Conservation (phyloP, 2,113 vertebrate genomes). For the Opisthocomus hoazin region DNA sequence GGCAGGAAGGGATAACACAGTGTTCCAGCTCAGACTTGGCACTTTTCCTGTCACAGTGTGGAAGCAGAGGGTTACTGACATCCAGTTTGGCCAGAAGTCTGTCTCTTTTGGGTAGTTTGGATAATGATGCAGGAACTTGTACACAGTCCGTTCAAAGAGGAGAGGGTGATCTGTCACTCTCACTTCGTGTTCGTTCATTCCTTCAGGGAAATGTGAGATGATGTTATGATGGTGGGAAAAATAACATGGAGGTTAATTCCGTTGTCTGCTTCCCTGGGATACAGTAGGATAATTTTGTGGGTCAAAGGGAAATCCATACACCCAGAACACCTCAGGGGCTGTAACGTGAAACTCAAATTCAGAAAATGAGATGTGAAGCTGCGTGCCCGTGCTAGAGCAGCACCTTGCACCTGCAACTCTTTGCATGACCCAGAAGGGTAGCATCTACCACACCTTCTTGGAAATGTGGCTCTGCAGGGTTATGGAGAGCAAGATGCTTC, state of each 20-base stretch:
- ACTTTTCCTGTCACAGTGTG: neutral
- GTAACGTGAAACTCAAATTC: neutral
- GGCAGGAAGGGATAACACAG: neutral
- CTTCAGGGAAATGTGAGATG: neutral
- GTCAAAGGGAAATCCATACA: neutral
- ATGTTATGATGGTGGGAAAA: neutral
- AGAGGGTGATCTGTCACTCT: neutral
- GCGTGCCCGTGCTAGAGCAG: neutral
- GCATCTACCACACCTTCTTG: accelerated
- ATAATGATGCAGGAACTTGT: neutral
- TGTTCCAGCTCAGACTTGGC: neutral
- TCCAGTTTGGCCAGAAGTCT: neutral
- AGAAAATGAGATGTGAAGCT: neutral
- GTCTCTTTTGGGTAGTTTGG: neutral
- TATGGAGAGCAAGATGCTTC: neutral
- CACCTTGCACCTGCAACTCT: neutral
- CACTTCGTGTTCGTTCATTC: neutral
- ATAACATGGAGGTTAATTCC: neutral
- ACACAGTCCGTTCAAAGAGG: neutral
- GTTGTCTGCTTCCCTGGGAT: neutral
- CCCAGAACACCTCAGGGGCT: neutral
- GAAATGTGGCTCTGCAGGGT: neutral
- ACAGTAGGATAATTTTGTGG: neutral
- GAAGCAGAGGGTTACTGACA: neutral
- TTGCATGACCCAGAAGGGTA: too few species aligned